Conservation (phyloP, 1,140 invertebrate genomes). For the Drosophila erecta region DNA sequence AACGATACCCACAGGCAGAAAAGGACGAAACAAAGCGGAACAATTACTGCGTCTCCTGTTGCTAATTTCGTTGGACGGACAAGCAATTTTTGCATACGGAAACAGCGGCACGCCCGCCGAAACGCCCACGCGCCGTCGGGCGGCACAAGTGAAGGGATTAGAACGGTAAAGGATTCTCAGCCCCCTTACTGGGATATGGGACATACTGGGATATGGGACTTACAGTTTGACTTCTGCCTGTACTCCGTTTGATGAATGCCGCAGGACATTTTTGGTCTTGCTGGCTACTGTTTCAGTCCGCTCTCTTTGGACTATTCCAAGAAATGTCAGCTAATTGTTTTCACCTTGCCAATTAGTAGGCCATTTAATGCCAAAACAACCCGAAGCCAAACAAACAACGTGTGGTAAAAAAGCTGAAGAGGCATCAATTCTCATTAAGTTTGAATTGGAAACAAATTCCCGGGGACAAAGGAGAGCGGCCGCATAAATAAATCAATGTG, state of each 20-base stretch:
- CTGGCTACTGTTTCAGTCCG: constrained; percentile 37
- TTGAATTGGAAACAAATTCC: constrained; percentile 78
- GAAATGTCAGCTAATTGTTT: constrained; percentile 53
- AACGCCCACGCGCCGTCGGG: constrained; percentile 58
- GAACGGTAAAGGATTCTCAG: constrained; percentile 38
- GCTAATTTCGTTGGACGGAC: constrained; percentile 65
- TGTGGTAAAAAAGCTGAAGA: constrained; percentile 53
- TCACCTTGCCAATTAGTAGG: constrained; percentile 66
- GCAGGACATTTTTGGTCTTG: constrained; percentile 18
- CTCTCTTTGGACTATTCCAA: not conserved
- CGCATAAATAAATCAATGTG: constrained; percentile 67
- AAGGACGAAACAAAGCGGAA: constrained; percentile 37
- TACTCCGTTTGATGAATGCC: constrained; percentile 40
- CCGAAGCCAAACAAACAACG: constrained; percentile 32
- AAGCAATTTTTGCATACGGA: constrained; percentile 29
- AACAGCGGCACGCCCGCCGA: constrained; percentile 58
- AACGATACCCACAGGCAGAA: constrained; percentile 18
- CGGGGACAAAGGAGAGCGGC: constrained; percentile 36
- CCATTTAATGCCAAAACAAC: constrained; percentile 55
- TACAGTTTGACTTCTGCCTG: constrained; percentile 3
- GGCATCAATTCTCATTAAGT: constrained; percentile 79
- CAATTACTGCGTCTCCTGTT: constrained; percentile 81
- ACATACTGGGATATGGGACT: constrained; percentile 7
- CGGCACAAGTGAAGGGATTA: constrained; percentile 66
- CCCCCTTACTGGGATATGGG: constrained; percentile 39